Base-by-base conservation (phyloP, 2,888 invertebrate genomes). In the Eristalinus sepulchralis region DNA sequence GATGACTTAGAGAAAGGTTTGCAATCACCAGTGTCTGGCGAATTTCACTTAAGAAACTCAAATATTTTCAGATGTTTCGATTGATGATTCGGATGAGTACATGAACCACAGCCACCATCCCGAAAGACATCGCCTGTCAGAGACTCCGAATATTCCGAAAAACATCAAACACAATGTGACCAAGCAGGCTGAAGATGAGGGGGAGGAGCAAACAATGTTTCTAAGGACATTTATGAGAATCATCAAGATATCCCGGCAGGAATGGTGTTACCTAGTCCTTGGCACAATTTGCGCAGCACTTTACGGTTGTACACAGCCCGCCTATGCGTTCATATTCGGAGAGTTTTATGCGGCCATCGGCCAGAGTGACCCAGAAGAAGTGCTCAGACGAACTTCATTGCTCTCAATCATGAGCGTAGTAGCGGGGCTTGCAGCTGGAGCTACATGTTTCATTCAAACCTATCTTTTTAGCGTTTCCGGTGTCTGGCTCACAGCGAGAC, bases 391-490 rank as follows among this genome's bases (percentile, higher is more conserved):
- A 88, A 95, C 95, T 0, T 93, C 94, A 9, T 89, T 93, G 31
- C 96, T 95, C 84, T 94, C 95, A 0, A 89, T 95, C 0, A 90
- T 94, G 17, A 96, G 96, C 90, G 91, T 95, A 0, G 89, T 93
- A 2, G 94, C 96, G 53, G 96, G 96, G 0, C 88, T 95, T 0
- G 89, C 94, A 34, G 95, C 95, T 0, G 96, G 95, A 0, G 86
- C 95, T 1, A 94, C 95, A 1, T 95, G 95, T 20, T 96, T 96
- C 90, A 91, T 95, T 39, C 96, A 96, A 91, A 95, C 95, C 88
- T 96, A 94, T 90, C 94, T 95, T 90, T 97, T 97, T 91, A 96
- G 95, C 66, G 91, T 95, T 57, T 95, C 97, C 3, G 97, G 97
- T 1, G 96, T 96, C 57, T 93, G 94, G 67, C 93, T 97, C 64